A percentile compares a stretch with the other conserved stretches of the same genome.
Conservation (phyloP, 2,888 invertebrate species). For the Dasysyrphus albostriatus region DNA sequence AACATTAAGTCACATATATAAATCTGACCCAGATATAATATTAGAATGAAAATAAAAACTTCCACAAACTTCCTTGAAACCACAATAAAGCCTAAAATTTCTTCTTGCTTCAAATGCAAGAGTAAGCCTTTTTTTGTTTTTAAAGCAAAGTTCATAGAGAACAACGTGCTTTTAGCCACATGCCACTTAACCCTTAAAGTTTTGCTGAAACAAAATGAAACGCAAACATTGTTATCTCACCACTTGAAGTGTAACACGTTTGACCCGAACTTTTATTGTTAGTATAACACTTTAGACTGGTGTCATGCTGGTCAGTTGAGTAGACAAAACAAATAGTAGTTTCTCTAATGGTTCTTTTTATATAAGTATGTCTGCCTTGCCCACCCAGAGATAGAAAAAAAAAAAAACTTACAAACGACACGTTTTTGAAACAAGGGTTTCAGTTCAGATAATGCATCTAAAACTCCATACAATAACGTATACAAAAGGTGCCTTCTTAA, state of each 20-base stretch:
- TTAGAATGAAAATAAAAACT: neutral
- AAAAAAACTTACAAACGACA: conserved; percentile 6
- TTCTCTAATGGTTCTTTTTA: conserved; percentile 6
- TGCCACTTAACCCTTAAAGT: conserved; percentile 29
- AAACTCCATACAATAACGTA: neutral
- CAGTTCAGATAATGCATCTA: conserved; percentile 26
- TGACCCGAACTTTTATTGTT: conserved; percentile 36
- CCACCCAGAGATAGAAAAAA: neutral
- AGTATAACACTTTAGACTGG: conserved; percentile 30
- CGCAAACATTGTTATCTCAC: conserved; percentile 26
- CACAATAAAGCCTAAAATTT: neutral
- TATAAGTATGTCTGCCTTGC: neutral
- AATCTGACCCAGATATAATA: neutral
- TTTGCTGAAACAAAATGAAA: neutral
- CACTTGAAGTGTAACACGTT: conserved; percentile 51
- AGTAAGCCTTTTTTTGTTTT: conserved; percentile 6
- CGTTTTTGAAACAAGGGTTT: conserved; percentile 26
- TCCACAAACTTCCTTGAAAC: neutral
- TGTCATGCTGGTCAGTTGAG: conserved; percentile 36
- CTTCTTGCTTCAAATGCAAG: neutral
- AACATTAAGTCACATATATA: neutral
- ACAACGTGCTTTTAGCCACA: conserved; percentile 26
- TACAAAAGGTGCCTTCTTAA: conserved; percentile 18
- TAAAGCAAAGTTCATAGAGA: neutral
- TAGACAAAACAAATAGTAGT: neutral